These are phyloP conservation scores for Drosophila biarmipes DNA, from an alignment of 1,140 invertebrate genomes.

Conservation along the genomic window DNA sequence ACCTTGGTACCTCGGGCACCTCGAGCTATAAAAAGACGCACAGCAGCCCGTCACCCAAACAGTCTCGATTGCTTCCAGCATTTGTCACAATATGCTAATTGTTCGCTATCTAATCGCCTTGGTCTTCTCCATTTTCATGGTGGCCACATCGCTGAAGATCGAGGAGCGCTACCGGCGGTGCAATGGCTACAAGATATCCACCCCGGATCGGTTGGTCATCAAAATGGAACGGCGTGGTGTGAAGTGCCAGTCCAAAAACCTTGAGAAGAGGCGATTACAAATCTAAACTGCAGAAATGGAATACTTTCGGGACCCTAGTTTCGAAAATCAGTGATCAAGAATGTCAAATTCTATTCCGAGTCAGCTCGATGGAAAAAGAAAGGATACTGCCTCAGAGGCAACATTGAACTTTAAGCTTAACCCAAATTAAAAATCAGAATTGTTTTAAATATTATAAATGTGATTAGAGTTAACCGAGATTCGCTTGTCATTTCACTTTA, in stretches of 20 bases:
- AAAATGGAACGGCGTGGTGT: constrained; percentile 43
- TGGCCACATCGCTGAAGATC: constrained; percentile 68
- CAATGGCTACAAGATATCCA: constrained; percentile 63
- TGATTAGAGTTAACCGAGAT: constrained; percentile 1
- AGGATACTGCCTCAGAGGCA: constrained; percentile 33
- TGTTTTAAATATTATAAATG: too few relatives aligned
- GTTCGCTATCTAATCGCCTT: constrained; percentile 70
- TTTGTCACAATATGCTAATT: constrained; percentile 57
- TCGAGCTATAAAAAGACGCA: constrained; percentile 56
- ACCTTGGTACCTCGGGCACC: not conserved
- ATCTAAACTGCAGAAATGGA: constrained; percentile 4
- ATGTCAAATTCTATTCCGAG: not conserved
- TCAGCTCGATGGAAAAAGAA: not conserved
- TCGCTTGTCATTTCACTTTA: not conserved
- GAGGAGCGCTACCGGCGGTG: constrained; percentile 45
- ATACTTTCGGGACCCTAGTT: not conserved
- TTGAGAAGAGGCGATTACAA: constrained; percentile 40
- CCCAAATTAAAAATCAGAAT: not conserved
- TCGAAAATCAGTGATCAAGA: constrained; percentile 18
- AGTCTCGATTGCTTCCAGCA: constrained; percentile 38
- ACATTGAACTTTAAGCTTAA: not conserved
- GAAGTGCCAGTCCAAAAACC: constrained; percentile 12
- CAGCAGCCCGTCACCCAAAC: not conserved
- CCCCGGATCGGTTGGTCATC: constrained; percentile 66
- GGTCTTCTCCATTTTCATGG: constrained; percentile 71